Percentiles rank a stretch among this genome's conserved stretches.
These are phyloP conservation scores for Calameuta pallipes DNA, from an alignment of 2,888 invertebrate genomes.

Conservation along the genomic window DNA sequence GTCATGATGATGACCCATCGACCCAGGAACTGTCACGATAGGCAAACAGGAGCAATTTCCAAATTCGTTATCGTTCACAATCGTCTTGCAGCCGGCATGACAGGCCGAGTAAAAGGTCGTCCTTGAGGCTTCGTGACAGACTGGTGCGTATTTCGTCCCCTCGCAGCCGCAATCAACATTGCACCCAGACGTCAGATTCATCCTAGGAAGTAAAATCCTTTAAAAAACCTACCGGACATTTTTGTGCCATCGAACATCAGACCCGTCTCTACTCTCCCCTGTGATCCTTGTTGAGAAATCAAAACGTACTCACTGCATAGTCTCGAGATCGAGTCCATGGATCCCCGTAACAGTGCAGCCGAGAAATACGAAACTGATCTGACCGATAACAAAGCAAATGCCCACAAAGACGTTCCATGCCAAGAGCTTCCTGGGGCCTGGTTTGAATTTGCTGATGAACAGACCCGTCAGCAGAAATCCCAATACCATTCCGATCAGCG, in stretches of 20 bases:
- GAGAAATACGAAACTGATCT: slow-evolving; percentile 70
- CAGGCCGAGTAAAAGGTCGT: slow-evolving; percentile 79
- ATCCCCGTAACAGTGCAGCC: slow-evolving; percentile 67
- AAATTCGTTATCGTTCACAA: slow-evolving; percentile 54
- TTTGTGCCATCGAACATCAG: neutral
- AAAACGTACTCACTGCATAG: slow-evolving; percentile 53
- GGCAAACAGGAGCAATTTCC: slow-evolving; percentile 55
- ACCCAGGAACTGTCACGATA: neutral
- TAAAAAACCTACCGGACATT: neutral
- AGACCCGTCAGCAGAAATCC: slow-evolving; percentile 73
- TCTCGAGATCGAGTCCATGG: slow-evolving; percentile 56
- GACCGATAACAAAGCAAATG: slow-evolving; percentile 68
- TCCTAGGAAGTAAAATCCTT: slow-evolving; percentile 52
- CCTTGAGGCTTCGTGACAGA: slow-evolving; percentile 71
- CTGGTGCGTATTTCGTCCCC: slow-evolving; percentile 72
- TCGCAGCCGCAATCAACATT: slow-evolving; percentile 73
- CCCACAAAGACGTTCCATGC: slow-evolving; percentile 75
- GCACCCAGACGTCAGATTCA: slow-evolving; percentile 69
- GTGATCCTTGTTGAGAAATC: neutral
- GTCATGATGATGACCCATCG: neutral
- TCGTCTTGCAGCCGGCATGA: slow-evolving; percentile 75
- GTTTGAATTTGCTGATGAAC: slow-evolving; percentile 72
- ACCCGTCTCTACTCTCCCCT: neutral
- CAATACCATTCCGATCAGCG: slow-evolving; percentile 71
- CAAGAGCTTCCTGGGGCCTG: slow-evolving; percentile 70